Percentiles rank a stretch among this genome's conserved stretches.
Conservation (phyloP, 1,140 invertebrate genomes). For the Aricia agestis region DNA sequence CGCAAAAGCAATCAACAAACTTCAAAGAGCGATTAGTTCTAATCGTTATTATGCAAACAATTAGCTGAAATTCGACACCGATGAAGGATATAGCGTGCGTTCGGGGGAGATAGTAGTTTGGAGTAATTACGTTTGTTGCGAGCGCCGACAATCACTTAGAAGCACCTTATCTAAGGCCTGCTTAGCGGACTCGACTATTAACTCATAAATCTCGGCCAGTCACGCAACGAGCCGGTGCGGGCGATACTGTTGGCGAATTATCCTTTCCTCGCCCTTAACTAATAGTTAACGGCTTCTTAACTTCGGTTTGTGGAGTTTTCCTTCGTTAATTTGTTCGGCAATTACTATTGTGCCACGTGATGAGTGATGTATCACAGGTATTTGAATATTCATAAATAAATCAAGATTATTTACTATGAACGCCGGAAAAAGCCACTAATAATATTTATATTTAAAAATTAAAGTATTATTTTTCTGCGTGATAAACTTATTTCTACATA, state of each 20-base stretch:
- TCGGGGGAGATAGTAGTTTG: conserved; percentile 64
- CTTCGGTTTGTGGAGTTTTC: neutral
- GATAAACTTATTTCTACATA: too few relatives aligned
- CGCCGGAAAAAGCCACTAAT: too few relatives aligned
- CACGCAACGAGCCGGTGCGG: conserved; percentile 64
- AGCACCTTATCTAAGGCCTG: conserved; percentile 72
- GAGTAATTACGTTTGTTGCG: conserved; percentile 74
- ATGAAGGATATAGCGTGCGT: conserved; percentile 66
- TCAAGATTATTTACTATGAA: too few relatives aligned
- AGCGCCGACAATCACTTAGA: conserved; percentile 74
- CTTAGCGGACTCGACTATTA: conserved; percentile 68
- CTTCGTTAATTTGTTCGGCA: neutral
- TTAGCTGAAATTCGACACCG: conserved; percentile 57
- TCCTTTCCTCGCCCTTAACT: conserved; percentile 48
- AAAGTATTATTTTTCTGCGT: too few relatives aligned
- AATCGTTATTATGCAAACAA: conserved; percentile 38
- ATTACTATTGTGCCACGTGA: too few relatives aligned
- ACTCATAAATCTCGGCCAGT: conserved; percentile 69
- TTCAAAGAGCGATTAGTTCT: neutral
- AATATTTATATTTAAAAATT: too few relatives aligned
- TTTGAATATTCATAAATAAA: too few relatives aligned
- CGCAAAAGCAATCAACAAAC: neutral
- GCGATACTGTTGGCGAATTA: conserved; percentile 52
- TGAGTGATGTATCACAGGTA: too few relatives aligned
- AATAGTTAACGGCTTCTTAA: neutral